A percentile compares a stretch with the other conserved stretches of the same genome.
Conservation (phyloP, 2,888 invertebrate species). For the Spialia ferax region DNA sequence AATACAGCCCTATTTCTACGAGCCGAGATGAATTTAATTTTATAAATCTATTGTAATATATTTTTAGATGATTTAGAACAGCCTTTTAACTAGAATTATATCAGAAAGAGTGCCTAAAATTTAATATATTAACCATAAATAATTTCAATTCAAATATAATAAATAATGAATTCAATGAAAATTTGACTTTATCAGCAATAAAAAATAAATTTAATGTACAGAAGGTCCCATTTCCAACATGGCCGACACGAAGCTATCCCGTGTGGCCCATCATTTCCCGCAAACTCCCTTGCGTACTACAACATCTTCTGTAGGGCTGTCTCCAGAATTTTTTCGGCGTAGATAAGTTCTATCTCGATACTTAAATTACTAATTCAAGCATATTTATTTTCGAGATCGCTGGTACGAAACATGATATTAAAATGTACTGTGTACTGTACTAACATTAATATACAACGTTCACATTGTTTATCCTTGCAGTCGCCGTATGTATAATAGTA, state of each 20-base stretch:
- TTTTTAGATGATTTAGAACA: no score
- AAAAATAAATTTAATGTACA: constrained; percentile 8
- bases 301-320: not conserved
- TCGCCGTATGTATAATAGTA: no score
- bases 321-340: not conserved
- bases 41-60: no score
- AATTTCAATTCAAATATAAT: not conserved
- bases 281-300: not conserved
- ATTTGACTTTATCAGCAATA: constrained; percentile 3
- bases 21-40: no score
- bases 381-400: not conserved
- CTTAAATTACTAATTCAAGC: constrained; percentile 2
- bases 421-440: no score
- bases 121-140: not conserved
- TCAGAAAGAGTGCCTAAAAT: no score
- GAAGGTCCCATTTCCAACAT: constrained; percentile 52
- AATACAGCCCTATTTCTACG: no score
- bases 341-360: not conserved
- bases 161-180: no score
- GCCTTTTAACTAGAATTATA: no score
- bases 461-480: no score
- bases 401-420: not conserved
- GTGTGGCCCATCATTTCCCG: constrained; percentile 3
- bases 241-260: constrained; percentile 5
- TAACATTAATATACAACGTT: not conserved